These are phyloP conservation scores for Andrena hattorfiana DNA, from an alignment of 2,888 invertebrate genomes.

Conservation along the genomic window DNA sequence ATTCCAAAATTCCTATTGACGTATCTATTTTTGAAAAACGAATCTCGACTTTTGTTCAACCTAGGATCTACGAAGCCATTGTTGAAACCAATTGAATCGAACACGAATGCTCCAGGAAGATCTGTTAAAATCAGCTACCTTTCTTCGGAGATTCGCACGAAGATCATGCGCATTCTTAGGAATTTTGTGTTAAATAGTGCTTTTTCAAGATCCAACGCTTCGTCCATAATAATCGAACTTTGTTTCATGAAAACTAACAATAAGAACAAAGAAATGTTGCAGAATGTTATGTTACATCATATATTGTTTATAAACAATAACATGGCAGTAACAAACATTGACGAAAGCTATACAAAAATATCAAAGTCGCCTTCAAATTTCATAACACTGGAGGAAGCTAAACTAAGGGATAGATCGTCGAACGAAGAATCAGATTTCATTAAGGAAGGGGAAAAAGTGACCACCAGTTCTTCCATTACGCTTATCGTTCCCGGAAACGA, in stretches of 20 bases:
- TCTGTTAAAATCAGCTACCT: neutral
- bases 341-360: constrained; percentile 21
- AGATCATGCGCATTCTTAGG: neutral
- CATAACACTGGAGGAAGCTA: constrained; percentile 27
- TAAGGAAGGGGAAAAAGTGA: constrained; percentile 71
- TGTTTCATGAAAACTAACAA: constrained; percentile 16
- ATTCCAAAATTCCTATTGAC: constrained; percentile 6
- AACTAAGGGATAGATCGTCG: constrained; percentile 44
- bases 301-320: constrained; percentile 28
- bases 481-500: constrained; percentile 84
- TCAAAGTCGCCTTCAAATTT: constrained; percentile 39
- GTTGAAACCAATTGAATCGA: neutral
- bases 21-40: constrained; percentile 14
- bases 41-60: constrained; percentile 20
- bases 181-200: neutral
- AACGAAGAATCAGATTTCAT: constrained; percentile 44
- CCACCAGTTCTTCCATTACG: constrained; percentile 85
- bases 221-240: constrained; percentile 12
- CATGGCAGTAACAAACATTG: constrained; percentile 4
- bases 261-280: constrained; percentile 18
- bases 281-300: constrained; percentile 25
- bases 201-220: constrained; percentile 6
- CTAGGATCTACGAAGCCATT: neutral
- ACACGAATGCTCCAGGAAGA: neutral
- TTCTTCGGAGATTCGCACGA: neutral